Evolutionary conservation across 2,797 vertebrate species (phyloP).

Genomic region (Pangasius djambal): DNA sequence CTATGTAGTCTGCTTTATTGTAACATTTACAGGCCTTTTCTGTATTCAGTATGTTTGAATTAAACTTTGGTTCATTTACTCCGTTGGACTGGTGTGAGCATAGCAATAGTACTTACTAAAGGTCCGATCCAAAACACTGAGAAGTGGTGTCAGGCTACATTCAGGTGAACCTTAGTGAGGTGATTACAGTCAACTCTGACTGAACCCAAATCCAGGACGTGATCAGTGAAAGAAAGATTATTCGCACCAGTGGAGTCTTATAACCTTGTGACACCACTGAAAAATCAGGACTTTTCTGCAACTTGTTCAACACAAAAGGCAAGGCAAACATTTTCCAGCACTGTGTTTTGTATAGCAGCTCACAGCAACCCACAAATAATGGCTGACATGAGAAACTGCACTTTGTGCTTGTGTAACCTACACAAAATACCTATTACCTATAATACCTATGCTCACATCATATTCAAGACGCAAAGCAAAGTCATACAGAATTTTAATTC

Average conservation of each 20-base stretch:
- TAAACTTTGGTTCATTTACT: background rate
- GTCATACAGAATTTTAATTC: background rate
- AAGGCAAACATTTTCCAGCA: background rate
- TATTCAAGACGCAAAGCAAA: background rate
- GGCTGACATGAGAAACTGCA: background rate
- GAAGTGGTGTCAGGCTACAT: background rate
- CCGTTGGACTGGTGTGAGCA: background rate
- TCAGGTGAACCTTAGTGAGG: background rate
- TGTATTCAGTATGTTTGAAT: background rate
- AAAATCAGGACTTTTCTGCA: background rate
- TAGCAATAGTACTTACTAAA: background rate
- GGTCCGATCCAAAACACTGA: background rate
- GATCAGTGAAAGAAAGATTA: background rate
- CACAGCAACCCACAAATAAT: background rate
- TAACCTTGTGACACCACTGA: background rate
- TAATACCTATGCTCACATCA: background rate
- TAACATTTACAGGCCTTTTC: background rate
- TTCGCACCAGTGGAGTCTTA: too few species aligned
- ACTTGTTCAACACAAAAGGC: background rate
- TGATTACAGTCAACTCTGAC: background rate
- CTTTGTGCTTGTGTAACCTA: background rate
- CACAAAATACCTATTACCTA: background rate
- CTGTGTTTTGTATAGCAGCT: background rate
- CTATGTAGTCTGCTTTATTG: background rate
- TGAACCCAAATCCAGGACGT: background rate